Conservation (phyloP, 2,113 vertebrate genomes). For the Calidris pygmaea region DNA sequence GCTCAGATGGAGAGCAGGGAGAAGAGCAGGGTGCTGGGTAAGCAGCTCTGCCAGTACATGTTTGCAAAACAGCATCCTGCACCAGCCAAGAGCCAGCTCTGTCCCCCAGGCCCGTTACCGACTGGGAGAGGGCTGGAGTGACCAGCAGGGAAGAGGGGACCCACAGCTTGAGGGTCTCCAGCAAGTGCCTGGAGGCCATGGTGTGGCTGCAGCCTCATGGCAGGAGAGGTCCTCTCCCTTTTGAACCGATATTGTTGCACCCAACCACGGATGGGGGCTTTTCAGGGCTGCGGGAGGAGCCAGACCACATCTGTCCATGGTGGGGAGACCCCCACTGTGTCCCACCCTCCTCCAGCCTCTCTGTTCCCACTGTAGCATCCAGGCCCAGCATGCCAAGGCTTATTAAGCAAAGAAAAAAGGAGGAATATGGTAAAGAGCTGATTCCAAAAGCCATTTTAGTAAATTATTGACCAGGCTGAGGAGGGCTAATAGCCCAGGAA, state of each 20-base stretch:
- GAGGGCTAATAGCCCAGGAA: conserved; percentile 57
- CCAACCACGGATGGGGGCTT: rapidly evolving
- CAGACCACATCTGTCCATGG: rapidly evolving
- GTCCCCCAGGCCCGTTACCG: rapidly evolving
- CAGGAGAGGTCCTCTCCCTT: not conserved
- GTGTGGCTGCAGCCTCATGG: not conserved
- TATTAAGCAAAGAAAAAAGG: not conserved
- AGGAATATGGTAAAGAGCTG: conserved; percentile 23
- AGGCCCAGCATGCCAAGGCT: not conserved
- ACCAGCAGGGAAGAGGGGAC: too few species aligned
- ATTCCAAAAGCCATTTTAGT: conserved; percentile 41
- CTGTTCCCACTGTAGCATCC: not conserved
- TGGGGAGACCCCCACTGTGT: not conserved
- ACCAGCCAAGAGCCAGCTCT: not conserved
- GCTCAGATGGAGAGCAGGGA: rapidly evolving
- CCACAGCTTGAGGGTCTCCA: not conserved
- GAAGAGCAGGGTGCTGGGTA: not conserved
- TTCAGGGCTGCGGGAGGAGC: not conserved
- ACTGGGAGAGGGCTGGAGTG: too few species aligned
- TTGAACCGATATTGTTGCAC: rapidly evolving
- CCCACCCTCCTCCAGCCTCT: not conserved
- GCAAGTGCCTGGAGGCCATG: rapidly evolving
- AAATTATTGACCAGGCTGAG: conserved; percentile 63
- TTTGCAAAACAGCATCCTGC: not conserved
- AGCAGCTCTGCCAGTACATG: not conserved